These are phyloP conservation scores for Climacteris rufus DNA, from an alignment of 2,113 vertebrate species.

Conservation along the genomic window DNA sequence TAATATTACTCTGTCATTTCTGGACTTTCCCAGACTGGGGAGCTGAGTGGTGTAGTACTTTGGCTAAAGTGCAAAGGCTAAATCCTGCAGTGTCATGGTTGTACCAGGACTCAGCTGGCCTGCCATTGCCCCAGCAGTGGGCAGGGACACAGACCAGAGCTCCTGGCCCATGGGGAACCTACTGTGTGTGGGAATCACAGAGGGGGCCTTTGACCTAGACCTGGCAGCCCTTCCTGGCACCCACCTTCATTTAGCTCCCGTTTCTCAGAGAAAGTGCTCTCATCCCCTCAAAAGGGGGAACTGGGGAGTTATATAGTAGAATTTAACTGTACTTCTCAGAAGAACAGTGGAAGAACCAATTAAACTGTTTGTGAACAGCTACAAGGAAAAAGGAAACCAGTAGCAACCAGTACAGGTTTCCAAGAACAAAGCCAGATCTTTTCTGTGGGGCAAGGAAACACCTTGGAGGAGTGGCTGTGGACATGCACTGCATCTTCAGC, in stretches of 20 bases:
- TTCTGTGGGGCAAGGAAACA: not conserved
- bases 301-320: not conserved
- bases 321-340: not conserved
- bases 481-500: not conserved
- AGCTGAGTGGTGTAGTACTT: not conserved
- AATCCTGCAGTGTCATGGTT: not conserved
- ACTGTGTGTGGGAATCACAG: not conserved
- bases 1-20: not conserved
- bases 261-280: not conserved
- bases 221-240: not conserved
- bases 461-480: not conserved
- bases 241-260: not conserved
- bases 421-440: not conserved
- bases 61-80: rapidly evolving
- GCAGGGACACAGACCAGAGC: not conserved
- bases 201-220: not conserved
- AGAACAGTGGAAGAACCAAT: not conserved
- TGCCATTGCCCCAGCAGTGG: not conserved
- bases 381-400: not conserved
- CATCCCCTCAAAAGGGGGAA: not conserved
- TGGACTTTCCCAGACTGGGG: not conserved
- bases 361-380: not conserved
- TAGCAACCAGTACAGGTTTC: not conserved
- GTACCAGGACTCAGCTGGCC: not conserved
- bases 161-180: rapidly evolving